phyloP scores from a whole-genome alignment of 2,113 vertebrate genomes.

The Poeciliopsis occidentalis region DNA sequence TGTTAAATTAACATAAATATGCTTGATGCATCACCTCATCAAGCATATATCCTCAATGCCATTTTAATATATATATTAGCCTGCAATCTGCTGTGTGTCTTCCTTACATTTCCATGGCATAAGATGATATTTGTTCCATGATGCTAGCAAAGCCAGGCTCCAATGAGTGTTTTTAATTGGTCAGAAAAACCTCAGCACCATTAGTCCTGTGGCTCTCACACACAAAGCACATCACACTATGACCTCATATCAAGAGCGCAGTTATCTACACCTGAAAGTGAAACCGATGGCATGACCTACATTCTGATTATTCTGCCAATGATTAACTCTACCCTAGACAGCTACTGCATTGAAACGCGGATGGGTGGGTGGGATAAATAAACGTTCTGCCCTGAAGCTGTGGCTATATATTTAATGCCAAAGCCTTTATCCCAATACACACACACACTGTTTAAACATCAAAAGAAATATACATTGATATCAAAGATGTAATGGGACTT shows the following conservation, averaged over 20 bases:
- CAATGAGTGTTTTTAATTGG: neutral
- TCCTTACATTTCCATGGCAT: neutral
- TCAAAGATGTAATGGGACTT: too few species aligned
- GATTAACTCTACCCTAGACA: too few species aligned
- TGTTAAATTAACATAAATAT: too few species aligned
- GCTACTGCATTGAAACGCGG: too few species aligned
- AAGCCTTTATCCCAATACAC: too few species aligned
- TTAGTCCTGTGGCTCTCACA: neutral
- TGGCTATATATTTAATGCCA: too few species aligned
- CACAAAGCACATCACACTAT: neutral
- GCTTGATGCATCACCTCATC: neutral
- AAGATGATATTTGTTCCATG: neutral
- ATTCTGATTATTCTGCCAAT: too few species aligned
- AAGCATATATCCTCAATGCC: neutral
- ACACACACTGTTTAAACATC: too few species aligned
- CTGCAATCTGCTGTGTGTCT: neutral
- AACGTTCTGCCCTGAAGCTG: too few species aligned
- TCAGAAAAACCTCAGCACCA: neutral
- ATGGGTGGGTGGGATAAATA: too few species aligned
- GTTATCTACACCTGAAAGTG: neutral
- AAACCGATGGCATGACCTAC: too few species aligned
- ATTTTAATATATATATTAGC: neutral
- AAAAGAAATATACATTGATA: too few species aligned
- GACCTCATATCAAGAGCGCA: neutral
- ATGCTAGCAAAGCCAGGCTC: neutral